Evolutionary conservation across 92 coral and sea anemone species (phyloP).

Genomic region (Muricea muricata): DNA sequence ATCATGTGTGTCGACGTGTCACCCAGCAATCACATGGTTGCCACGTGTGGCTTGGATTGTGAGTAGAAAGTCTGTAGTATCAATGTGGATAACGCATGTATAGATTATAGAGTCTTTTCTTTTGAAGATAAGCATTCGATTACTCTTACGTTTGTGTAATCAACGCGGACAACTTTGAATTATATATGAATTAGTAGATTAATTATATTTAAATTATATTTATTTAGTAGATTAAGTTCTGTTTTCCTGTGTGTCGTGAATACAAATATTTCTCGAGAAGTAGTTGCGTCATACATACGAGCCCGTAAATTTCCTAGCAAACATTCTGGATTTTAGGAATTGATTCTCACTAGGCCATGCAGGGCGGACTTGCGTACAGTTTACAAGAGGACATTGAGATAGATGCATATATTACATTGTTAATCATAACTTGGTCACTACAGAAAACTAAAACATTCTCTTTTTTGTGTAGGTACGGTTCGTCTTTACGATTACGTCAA

Average conservation of each 20-base stretch:
- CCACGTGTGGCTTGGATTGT: constrained; percentile 94
- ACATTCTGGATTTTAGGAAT: background rate
- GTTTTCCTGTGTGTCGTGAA: background rate
- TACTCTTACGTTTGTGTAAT: too few species aligned
- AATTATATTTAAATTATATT: too few species aligned
- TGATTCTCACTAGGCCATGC: too few species aligned
- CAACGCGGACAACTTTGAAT: too few species aligned
- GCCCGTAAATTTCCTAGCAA: too few species aligned
- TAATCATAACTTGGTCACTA: background rate
- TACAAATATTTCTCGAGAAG: background rate
- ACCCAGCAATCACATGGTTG: constrained; percentile 94
- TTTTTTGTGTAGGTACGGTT: constrained; percentile 79
- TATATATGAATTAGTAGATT: too few species aligned
- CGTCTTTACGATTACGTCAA: constrained; percentile 91
- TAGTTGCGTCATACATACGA: too few species aligned
- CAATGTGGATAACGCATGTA: background rate
- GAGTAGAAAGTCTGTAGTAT: constrained; percentile 70
- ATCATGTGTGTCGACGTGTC: constrained; percentile 96
- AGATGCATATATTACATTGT: background rate
- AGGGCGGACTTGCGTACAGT: too few species aligned
- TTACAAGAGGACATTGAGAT: too few species aligned
- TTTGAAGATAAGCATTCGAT: background rate
- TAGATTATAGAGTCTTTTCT: background rate
- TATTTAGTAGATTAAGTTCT: background rate
- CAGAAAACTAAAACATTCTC: background rate